phyloP scores from a whole-genome alignment of 2,888 invertebrate genomes.

The Sinhomidia bicolor region DNA sequence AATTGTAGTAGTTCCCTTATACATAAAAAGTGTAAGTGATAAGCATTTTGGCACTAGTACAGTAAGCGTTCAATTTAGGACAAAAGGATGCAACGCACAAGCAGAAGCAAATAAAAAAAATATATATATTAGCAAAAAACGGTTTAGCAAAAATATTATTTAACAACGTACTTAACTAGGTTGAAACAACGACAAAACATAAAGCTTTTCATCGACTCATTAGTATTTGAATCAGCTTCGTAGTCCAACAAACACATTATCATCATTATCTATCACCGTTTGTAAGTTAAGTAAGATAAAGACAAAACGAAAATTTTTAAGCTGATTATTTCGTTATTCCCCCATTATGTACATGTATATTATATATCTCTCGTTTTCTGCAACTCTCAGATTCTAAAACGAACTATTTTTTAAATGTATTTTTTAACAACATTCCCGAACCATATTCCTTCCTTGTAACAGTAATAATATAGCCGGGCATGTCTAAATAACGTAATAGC shows the following conservation, averaged over 20 bases:
- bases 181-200: conserved; percentile 15
- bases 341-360: neutral
- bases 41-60: neutral
- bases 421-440: neutral
- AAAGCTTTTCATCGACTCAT: conserved; percentile 53
- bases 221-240: conserved; percentile 57
- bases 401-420: conserved; percentile 9
- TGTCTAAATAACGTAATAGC: too few relatives aligned
- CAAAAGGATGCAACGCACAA: conserved; percentile 23
- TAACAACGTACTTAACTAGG: conserved; percentile 33
- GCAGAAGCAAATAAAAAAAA: conserved; percentile 2
- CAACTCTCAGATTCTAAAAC: neutral
- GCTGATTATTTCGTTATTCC: conserved; percentile 30
- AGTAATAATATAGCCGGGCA: neutral
- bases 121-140: conserved; percentile 6
- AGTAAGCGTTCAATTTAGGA: conserved; percentile 43
- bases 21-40: neutral
- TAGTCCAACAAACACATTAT: neutral
- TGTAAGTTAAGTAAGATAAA: conserved; percentile 14
- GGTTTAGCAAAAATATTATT: conserved; percentile 10
- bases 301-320: conserved; percentile 34
- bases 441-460: neutral
- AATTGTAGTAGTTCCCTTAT: neutral
- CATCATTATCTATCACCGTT: neutral
- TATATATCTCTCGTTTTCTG: neutral